Evolutionary conservation across 2,113 vertebrate species (phyloP).

Genomic region (Megaceryle maxima): DNA sequence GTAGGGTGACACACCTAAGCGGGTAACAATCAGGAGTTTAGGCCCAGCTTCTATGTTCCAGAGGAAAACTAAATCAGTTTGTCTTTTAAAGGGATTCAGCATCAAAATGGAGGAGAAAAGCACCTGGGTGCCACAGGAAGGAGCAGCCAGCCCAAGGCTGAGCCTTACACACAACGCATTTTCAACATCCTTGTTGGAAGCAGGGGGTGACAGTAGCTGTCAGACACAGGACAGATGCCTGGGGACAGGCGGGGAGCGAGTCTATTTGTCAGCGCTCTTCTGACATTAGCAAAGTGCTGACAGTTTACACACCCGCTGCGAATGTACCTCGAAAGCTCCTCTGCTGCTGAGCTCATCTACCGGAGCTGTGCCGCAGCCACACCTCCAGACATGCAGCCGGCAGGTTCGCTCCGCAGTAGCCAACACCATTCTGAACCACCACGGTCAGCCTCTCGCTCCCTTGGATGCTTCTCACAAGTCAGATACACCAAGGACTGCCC

Average conservation of each 20-base stretch:
- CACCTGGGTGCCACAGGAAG: accelerated
- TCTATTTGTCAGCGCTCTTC: not conserved
- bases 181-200: not conserved
- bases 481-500: not conserved
- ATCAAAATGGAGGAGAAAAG: not conserved
- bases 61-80: not conserved
- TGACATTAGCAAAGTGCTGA: not conserved
- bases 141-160: not conserved
- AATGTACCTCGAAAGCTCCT: not conserved
- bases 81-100: not conserved
- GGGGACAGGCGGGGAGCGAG: accelerated
- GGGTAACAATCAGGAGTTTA: not conserved
- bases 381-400: accelerated
- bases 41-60: not conserved
- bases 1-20: not conserved
- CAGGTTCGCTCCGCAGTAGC: accelerated
- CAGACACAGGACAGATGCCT: not conserved
- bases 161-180: accelerated
- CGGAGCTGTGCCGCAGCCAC: accelerated
- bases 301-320: accelerated
- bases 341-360: not conserved
- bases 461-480: not conserved
- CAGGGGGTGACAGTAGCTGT: not conserved
- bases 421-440: not conserved
- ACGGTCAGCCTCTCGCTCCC: not conserved